phyloP scores from a whole-genome alignment of 2,113 vertebrate species.

The Podiceps cristatus region DNA sequence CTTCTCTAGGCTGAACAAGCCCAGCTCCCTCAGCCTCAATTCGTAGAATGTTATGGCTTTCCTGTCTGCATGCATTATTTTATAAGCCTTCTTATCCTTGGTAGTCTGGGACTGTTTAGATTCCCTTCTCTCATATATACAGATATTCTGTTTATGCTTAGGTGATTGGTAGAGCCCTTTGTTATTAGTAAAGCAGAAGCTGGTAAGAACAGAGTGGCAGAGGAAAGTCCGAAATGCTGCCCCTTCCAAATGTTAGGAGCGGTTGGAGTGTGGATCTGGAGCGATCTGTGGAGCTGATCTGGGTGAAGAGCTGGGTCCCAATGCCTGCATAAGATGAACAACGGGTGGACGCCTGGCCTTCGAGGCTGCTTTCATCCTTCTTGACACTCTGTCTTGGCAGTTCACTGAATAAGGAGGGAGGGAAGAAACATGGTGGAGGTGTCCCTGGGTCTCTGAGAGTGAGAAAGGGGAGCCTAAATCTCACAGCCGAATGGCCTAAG shows the following conservation, averaged over 20 bases:
- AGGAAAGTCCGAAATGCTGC: not conserved
- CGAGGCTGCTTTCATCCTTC: not conserved
- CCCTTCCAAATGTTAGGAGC: not conserved
- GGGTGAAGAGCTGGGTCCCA: not conserved
- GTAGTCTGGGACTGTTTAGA: not conserved
- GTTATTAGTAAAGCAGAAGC: not conserved
- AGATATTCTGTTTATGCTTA: not conserved
- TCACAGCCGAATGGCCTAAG: not conserved
- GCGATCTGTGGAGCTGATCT: not conserved
- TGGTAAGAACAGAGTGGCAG: not conserved
- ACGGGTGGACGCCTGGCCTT: not conserved
- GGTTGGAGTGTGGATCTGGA: fast-evolving
- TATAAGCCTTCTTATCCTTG: not conserved
- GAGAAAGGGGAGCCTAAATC: not conserved
- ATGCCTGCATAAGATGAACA: not conserved
- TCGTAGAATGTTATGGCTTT: not conserved
- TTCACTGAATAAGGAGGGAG: not conserved
- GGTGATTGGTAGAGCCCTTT: not conserved
- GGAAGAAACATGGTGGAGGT: not conserved
- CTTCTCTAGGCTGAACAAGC: no score
- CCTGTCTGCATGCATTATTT: not conserved
- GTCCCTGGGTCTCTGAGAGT: not conserved
- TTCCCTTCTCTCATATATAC: not conserved
- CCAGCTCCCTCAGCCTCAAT: no score
- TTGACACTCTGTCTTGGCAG: not conserved